phyloP scores from a whole-genome alignment of 30 jellyfish, hydroid and myxozoan species.

The Clytia hemisphaerica region DNA sequence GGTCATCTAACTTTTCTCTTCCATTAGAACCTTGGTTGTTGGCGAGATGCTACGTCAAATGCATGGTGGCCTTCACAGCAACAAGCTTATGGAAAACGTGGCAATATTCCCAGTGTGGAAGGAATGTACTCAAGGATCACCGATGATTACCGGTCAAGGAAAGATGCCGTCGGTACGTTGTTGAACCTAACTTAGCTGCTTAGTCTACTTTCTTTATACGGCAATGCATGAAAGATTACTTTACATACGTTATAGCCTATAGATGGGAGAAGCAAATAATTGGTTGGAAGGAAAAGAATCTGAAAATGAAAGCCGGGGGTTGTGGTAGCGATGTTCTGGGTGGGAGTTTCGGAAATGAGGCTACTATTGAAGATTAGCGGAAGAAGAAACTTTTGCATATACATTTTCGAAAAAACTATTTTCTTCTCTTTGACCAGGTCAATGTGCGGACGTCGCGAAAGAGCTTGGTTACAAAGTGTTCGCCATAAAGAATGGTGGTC shows the following conservation, averaged over 20 bases:
- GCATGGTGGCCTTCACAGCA: constrained; percentile 76
- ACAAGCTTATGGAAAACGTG: too few species aligned
- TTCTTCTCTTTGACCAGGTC: constrained; percentile 30
- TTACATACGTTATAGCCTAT: too few species aligned
- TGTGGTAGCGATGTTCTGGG: too few species aligned
- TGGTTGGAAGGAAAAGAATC: too few species aligned
- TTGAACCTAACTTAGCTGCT: neutral
- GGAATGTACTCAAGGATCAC: constrained; percentile 55
- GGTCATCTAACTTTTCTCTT: neutral
- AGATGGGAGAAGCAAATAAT: too few species aligned
- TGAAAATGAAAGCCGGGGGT: too few species aligned
- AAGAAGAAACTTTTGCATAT: too few species aligned
- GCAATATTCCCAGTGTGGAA: constrained; percentile 58
- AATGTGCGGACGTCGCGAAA: constrained; percentile 89
- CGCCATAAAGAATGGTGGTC: constrained; percentile 87
- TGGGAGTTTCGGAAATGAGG: too few species aligned
- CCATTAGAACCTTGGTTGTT: constrained; percentile 74
- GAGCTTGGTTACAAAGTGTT: constrained; percentile 81
- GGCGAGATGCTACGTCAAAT: constrained; percentile 75
- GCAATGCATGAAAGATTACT: too few species aligned
- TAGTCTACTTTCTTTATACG: too few species aligned
- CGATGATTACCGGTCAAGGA: constrained; percentile 55
- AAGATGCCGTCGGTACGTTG: constrained; percentile 78
- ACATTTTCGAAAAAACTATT: too few species aligned
- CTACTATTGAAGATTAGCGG: too few species aligned